Conservation (phyloP, 2,113 vertebrate species). For the Himantopus leucocephalus region DNA sequence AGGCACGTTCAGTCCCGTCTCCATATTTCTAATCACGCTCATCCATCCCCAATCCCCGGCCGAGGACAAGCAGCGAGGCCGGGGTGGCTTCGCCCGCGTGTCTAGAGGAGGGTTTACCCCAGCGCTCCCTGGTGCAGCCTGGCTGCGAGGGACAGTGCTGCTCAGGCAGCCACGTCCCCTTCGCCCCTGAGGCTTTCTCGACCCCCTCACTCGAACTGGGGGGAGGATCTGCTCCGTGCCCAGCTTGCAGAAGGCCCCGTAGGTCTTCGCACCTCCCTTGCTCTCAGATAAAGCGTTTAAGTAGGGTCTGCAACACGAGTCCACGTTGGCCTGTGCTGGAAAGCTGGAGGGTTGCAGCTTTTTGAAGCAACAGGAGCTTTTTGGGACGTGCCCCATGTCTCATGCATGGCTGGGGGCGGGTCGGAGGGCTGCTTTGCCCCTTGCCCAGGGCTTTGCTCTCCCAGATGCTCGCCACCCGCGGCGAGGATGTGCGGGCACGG, state of each 20-base stretch:
- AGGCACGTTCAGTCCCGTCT: not conserved
- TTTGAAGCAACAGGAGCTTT: not conserved
- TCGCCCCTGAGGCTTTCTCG: not conserved
- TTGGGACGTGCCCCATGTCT: not conserved
- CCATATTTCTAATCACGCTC: not conserved
- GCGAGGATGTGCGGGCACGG: not conserved
- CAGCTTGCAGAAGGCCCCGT: not conserved
- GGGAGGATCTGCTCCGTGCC: not conserved
- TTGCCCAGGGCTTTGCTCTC: not conserved
- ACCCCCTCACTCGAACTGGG: fast-evolving
- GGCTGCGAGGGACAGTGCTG: no score
- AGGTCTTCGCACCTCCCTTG: not conserved
- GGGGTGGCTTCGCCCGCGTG: fast-evolving
- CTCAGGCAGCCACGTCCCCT: not conserved
- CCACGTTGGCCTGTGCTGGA: not conserved
- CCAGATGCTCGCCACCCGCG: not conserved
- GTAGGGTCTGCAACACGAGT: not conserved
- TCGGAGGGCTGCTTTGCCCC: not conserved
- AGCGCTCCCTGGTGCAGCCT: not conserved
- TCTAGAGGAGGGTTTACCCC: not conserved
- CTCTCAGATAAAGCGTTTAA: not conserved
- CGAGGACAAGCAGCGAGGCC: not conserved
- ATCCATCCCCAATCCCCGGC: not conserved
- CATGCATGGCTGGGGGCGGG: not conserved
- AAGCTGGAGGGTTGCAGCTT: not conserved